phyloP scores from a whole-genome alignment of 37 sponge, comb jelly and placozoan genomes.

The Aplysina aerophoba region DNA sequence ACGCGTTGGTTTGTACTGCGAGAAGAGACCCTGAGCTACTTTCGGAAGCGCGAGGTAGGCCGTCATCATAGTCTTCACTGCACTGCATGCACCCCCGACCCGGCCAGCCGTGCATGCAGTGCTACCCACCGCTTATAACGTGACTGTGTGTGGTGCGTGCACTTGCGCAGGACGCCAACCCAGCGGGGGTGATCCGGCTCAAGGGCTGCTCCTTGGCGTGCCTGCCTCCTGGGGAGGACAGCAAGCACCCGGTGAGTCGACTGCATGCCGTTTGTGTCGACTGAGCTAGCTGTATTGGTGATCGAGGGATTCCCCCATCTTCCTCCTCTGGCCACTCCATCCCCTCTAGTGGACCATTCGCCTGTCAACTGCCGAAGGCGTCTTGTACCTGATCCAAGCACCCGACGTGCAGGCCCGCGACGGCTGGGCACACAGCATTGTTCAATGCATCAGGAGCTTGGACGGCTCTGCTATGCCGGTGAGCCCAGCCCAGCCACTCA shows the following conservation, averaged over 20 bases:
- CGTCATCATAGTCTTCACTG: too few species aligned
- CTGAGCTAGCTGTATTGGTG: too few species aligned
- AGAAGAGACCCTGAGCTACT: conserved; percentile 55
- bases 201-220: conserved; percentile 59
- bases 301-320: background rate
- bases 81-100: too few species aligned
- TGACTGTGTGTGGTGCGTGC: too few species aligned
- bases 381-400: conserved; percentile 71
- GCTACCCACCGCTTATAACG: too few species aligned
- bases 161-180: conserved; percentile 21
- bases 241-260: conserved; percentile 68
- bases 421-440: conserved; percentile 67
- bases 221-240: conserved; percentile 36
- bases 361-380: conserved; percentile 40
- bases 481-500: background rate
- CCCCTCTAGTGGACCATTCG: conserved; percentile 52
- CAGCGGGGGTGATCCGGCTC: conserved; percentile 67
- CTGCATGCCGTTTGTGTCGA: too few species aligned
- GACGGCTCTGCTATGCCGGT: conserved; percentile 42
- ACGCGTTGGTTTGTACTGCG: conserved; percentile 77
- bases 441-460: conserved; percentile 56
- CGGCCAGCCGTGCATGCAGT: too few species aligned
- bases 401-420: conserved; percentile 50
- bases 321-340: background rate
- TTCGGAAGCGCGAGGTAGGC: conserved; percentile 52